These are phyloP conservation scores for Neodon shergylaensis DNA, from an alignment of 2,113 vertebrate genomes.

Conservation along the genomic window DNA sequence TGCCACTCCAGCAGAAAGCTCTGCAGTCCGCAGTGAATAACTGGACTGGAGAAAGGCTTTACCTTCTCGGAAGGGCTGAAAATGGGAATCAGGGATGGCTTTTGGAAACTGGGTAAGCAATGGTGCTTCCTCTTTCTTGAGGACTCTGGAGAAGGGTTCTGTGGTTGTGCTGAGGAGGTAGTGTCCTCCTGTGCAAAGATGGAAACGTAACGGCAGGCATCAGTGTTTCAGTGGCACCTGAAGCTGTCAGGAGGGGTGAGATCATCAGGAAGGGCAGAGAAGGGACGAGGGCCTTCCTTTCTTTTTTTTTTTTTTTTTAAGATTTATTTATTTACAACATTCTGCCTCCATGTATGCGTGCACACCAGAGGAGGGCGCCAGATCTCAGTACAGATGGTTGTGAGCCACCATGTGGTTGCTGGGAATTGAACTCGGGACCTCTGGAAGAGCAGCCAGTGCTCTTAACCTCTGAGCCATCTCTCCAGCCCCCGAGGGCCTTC, in stretches of 20 bases:
- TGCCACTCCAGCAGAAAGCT: neutral
- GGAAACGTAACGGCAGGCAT: slow-evolving; percentile 51
- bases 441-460: too few relatives aligned
- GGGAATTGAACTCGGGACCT: too few relatives aligned
- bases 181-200: neutral
- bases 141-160: neutral
- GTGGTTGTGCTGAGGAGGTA: neutral
- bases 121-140: neutral
- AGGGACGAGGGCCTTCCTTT: neutral
- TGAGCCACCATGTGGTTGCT: too few relatives aligned
- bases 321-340: too few relatives aligned
- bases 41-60: neutral
- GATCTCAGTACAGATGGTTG: too few relatives aligned
- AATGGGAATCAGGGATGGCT: neutral
- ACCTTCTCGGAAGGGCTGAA: neutral
- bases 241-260: slow-evolving; percentile 9
- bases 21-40: neutral
- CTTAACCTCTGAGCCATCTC: too few relatives aligned
- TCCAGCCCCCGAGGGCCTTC: neutral
- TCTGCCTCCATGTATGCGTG: too few relatives aligned
- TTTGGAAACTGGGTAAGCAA: slow-evolving; percentile 6
- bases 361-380: too few relatives aligned
- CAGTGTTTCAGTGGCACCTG: slow-evolving; percentile 6
- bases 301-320: too few relatives aligned
- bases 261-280: neutral